Evolutionary conservation across 2,113 vertebrate species (phyloP).

Genomic region (Rhabdomys dilectus): DNA sequence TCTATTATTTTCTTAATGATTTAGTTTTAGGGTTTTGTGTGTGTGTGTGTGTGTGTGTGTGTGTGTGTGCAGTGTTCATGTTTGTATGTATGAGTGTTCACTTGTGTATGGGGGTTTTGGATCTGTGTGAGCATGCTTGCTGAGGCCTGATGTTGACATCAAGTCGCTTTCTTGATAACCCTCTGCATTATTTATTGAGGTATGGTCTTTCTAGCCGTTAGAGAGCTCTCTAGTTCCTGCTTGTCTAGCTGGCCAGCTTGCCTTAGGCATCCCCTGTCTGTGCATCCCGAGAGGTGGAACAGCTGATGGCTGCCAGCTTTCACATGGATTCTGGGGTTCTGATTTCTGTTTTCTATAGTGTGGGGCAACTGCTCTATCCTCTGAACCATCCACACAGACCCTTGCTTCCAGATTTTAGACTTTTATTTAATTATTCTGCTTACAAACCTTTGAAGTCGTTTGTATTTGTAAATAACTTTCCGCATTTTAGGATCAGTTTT

Average conservation of each 20-base stretch:
- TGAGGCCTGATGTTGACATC: not conserved
- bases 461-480: not conserved
- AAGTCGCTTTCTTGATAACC: not conserved
- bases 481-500: not conserved
- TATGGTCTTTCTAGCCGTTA: no score
- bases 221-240: not conserved
- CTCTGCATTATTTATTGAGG: not conserved
- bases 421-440: not conserved
- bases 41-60: not conserved
- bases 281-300: not conserved
- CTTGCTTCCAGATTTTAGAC: not conserved
- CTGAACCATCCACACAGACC: not conserved
- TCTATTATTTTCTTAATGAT: slow-evolving; percentile 7
- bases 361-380: not conserved
- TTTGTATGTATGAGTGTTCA: not conserved
- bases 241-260: not conserved
- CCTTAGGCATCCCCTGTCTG: not conserved
- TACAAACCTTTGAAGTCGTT: not conserved
- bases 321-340: not conserved
- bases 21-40: not conserved
- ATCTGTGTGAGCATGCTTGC: not conserved
- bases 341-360: not conserved
- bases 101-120: not conserved
- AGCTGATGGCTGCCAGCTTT: not conserved
- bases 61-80: not conserved